Evolutionary conservation across 2,888 invertebrate genomes (phyloP).

Genomic region (Hoplodrina blanda): DNA sequence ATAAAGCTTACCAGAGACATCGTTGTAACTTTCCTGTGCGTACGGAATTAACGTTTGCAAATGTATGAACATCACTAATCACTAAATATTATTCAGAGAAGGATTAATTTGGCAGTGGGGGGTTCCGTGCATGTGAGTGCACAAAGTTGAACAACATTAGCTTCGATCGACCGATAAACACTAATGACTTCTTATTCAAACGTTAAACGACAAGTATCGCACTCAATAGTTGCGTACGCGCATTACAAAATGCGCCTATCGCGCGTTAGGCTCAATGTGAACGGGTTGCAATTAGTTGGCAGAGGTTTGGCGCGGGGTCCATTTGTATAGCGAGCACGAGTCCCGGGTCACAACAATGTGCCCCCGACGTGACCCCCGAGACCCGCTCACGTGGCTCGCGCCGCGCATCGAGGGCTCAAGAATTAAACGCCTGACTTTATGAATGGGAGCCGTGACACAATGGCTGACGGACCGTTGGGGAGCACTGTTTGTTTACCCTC

Average conservation of each 20-base stretch:
- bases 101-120: constrained; percentile 5
- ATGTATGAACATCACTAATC: constrained; percentile 60
- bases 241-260: constrained; percentile 62
- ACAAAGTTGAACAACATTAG: not conserved
- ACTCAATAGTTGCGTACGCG: constrained; percentile 61
- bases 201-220: constrained; percentile 40
- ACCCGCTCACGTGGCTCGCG: constrained; percentile 56
- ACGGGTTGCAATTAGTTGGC: constrained; percentile 47
- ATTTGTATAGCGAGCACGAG: constrained; percentile 63
- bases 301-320: constrained; percentile 57
- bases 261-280: constrained; percentile 52
- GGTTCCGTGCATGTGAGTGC: not conserved
- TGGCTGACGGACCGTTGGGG: constrained; percentile 33
- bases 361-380: constrained; percentile 66
- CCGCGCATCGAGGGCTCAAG: constrained; percentile 53
- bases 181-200: constrained; percentile 26
- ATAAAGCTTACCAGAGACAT: constrained; percentile 47
- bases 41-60: constrained; percentile 29
- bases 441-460: constrained; percentile 53
- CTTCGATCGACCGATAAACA: constrained; percentile 34
- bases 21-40: constrained; percentile 38
- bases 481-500: constrained; percentile 56
- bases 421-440: constrained; percentile 40
- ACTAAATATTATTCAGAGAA: constrained; percentile 37
- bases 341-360: constrained; percentile 40